A percentile compares a stretch with the other conserved stretches of the same genome.
Conservation (phyloP, 2,797 vertebrate species). For the Ctenopoma multispine region DNA sequence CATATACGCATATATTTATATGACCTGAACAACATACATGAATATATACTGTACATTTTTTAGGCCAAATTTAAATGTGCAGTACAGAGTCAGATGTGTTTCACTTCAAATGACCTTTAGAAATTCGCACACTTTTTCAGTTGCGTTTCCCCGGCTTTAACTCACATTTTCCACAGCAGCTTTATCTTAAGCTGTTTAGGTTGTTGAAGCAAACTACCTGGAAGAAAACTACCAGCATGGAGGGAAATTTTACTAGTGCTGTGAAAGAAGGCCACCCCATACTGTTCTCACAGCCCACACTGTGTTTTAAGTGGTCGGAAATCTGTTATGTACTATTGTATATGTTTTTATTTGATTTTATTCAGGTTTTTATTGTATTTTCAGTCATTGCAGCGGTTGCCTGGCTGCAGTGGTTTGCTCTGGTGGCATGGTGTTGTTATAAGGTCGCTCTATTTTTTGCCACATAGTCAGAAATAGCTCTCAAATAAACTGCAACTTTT, state of each 20-base stretch:
- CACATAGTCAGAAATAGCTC: constrained; percentile 49
- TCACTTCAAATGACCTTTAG: constrained; percentile 25
- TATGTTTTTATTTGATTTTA: neutral
- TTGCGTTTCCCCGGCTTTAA: constrained; percentile 21
- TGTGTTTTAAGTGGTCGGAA: too few relatives aligned
- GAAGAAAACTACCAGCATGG: constrained; percentile 8
- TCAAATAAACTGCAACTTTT: constrained; percentile 30
- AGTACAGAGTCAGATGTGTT: neutral
- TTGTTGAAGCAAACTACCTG: neutral
- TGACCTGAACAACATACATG: too few relatives aligned
- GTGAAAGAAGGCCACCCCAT: neutral
- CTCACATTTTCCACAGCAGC: constrained; percentile 61
- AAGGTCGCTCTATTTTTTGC: constrained; percentile 69
- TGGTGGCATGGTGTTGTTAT: constrained; percentile 36
- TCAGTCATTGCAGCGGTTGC: neutral
- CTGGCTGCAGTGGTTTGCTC: neutral
- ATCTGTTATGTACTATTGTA: neutral
- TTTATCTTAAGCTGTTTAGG: neutral
- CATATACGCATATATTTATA: too few relatives aligned
- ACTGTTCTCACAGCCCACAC: constrained; percentile 19
- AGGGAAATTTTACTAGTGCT: constrained; percentile 32
- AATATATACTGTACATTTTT: too few relatives aligned
- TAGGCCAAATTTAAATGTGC: too few relatives aligned
- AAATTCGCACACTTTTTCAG: constrained; percentile 6
- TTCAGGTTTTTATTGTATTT: neutral